Evolutionary conservation across 2,113 vertebrate species (phyloP), one percentile per base, ranked within the genome.

Genomic region (Melanerpes formicivorus): DNA sequence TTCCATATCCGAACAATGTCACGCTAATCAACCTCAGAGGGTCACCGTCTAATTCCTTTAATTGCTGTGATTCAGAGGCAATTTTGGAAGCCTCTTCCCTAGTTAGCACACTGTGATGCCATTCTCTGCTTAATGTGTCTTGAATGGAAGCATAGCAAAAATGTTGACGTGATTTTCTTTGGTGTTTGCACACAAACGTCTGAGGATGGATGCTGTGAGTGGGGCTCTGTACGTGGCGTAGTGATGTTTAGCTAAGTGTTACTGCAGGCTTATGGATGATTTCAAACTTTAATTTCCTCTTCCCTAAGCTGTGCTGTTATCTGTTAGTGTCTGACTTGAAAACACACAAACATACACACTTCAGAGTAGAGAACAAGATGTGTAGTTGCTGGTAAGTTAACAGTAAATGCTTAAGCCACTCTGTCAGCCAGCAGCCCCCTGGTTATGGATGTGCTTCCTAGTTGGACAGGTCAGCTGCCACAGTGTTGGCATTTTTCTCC

Each of bases 51-150:
- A n/a, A 75, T 81, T 88, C 77, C 72, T 52, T 64, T 81, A 84
- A 70, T 65, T 88, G 80, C 67, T 60, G 74, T 60, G 66, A 60
- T 48, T 88, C 66, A 65, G 74, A 81, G 55, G 52, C 48, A 23
- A 30, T 62, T 93, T 75, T 40, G 71, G 63, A 87, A 81, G 30
- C 1, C 0, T 65, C 77, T 93, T 52, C 44, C 14, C 54, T 48
- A 18, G 7, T 69, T 48, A 55, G 63, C 44, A 25, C 29, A 4
- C 59, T 40, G 62, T 26, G 62, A 15, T 88, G 71, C 59, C 26
- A 7, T 46, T 54, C 40, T 88, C 79, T 55, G 73, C 62, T 79
- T 82, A 59, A 81, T 50, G 63, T 52, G 16, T 75, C 48, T 71
- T 58, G 66, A 82, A 40, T 69, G 44, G 54, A 69, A 79, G 71